Percentiles rank a stretch among this genome's conserved stretches.
These are phyloP conservation scores for Pterocles orientalis DNA, from an alignment of 2,113 vertebrate genomes.

Conservation along the genomic window DNA sequence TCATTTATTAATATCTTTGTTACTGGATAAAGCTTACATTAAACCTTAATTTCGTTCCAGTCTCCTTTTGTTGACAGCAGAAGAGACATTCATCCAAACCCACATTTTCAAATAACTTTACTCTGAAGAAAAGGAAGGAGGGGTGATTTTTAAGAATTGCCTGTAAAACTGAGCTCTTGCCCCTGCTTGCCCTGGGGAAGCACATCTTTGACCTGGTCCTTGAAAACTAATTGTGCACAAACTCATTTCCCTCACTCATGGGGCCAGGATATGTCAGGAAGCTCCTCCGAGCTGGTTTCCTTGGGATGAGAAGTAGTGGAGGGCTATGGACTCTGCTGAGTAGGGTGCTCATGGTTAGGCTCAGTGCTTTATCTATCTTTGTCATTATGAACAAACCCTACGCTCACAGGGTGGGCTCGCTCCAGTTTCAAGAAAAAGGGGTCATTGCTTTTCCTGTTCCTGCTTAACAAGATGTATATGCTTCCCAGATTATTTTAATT, in stretches of 20 bases:
- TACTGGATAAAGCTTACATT: neutral
- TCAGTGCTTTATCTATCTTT: neutral
- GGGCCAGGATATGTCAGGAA: neutral
- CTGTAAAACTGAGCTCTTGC: neutral
- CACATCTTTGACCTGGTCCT: neutral
- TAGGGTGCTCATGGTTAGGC: neutral
- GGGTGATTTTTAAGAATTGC: neutral
- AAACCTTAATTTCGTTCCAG: neutral
- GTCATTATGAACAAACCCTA: neutral
- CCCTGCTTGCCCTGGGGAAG: neutral
- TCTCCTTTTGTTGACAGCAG: neutral
- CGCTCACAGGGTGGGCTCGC: fast-evolving
- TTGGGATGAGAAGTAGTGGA: neutral
- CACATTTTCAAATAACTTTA: neutral
- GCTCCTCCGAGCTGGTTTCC: neutral
- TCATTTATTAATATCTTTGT: neutral
- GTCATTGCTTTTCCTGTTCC: neutral
- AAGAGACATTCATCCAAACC: neutral
- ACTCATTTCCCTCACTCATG: neutral
- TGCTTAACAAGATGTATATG: neutral
- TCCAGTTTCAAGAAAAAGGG: neutral
- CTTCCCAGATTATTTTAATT: neutral
- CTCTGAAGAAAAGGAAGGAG: neutral
- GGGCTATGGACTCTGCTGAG: neutral
- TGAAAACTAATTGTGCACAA: neutral